Base-by-base conservation (phyloP, 2,888 invertebrate genomes). In the Syritta pipiens region DNA sequence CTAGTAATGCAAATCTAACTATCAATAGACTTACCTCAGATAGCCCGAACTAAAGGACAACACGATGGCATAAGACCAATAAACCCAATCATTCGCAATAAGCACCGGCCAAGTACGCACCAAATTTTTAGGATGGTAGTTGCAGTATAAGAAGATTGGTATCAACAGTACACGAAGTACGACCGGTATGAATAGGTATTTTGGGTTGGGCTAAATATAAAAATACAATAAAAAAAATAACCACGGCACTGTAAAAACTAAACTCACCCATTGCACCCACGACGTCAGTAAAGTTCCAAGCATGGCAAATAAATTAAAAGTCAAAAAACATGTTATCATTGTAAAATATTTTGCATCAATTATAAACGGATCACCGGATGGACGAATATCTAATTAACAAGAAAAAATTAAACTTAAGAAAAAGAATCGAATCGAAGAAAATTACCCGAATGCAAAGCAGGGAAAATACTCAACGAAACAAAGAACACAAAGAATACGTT, bases 401-500 rank as follows among this genome's bases (percentile, higher is more conserved):
- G 90, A 1, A 90, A 89, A 28, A 48, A 22, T n/a, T n/a, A 20
- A 60, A 24, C 28, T 46, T 35, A 57, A 14, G 3, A 51, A 7
- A 37, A 69, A 12, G 42, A 28, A 26, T 14, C 9, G 2, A n/a
- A 20, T n/a, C 10, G 6, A 12, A n/a, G 53, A 20, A 0, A 48
- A 32, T 86, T 85, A 94, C 94, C 91, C 49, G 95, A 92, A 85
- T 96, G 94, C 22, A 99, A 92, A 0, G 95, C 92, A 0, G 99
- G 99, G 88, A 97, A 99, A 12, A 98, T 90, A 0, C 96, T 86
- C 0, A 99, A 91, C 0, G 98, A 95, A 1, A 98, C 94, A 86
- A 98, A 97, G 90, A 99, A 99, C 1, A 94, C 91, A 79, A 97
- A 91, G 90, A 96, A 99, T 19, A 99, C 94, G 87, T 98, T 98